Evolutionary conservation across 2,888 invertebrate genomes (phyloP), one percentile per base, ranked within the genome.

Genomic region (Noctua janthe): DNA sequence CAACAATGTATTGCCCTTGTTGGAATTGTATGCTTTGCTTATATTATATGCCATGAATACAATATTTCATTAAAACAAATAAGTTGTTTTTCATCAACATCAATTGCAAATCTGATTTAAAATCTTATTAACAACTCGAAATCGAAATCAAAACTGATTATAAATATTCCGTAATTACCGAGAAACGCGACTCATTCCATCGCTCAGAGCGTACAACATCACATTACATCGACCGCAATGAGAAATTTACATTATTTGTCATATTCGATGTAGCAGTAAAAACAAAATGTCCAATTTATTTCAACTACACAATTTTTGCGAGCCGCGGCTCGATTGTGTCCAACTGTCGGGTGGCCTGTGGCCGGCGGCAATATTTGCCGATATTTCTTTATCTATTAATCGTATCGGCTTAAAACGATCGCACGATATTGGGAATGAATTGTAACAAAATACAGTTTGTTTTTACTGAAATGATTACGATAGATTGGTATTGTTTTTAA

Each of bases 311-410:
- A 78, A 73, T 84, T 77, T 78, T 82, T 80, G 81, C 71, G 80
- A 80, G 78, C 49, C 47, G 59, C 59, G 69, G 11, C 73, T 76
- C 79, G 86, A 86, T 86, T 86, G 84, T 84, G 84, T 83, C 81
- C 87, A 74, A 82, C 76, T 72, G 81, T 74, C 71, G 76, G 43
- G 13, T 39, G 70, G 39, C 39, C 23, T 56, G 29, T 4, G 17
- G 76, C 83, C 64, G 67, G 78, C 64, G 85, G 80, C 85, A 67
- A 82, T 87, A 81, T 86, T 82, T 78, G 71, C 76, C 75, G 78
- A 84, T 86, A 87, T 83, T 82, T 87, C 79, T 88, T 81, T 85
- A 85, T 83, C 82, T 85, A 83, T 89, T 81, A 87, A 89, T 86
- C 83, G 83, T 80, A 86, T 86, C 78, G 78, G 87, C 77, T 87